Base-by-base conservation (phyloP, 1,140 invertebrate species). In the Bilobella aurantiaca region DNA sequence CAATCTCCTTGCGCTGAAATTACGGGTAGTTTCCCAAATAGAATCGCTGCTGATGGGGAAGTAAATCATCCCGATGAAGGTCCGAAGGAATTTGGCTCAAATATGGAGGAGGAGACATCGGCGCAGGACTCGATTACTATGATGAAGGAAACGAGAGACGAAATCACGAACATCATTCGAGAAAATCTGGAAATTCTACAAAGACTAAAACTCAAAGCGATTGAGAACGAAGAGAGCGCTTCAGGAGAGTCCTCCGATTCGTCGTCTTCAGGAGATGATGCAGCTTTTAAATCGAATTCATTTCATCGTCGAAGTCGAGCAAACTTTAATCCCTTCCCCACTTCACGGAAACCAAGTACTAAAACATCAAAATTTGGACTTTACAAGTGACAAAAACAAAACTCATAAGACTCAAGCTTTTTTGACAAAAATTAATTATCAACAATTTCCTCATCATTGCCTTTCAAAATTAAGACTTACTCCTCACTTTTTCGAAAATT, bases 181-280 rank as follows among this genome's bases (percentile, higher is more conserved):
- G 65, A 69, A 56, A 72, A 72, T 59, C 68, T 72, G 61, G 71
- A 67, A 16, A 72, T 72, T 42, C 62, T 72, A 27, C 71, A 72
- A 64, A 68, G 71, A 69, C 66, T 72, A 61, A 72, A 72, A 57
- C 28, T 72, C 31, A 72, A 72, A 60, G 60, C 71, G 8, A 65
- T 56, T 29, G 62, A 62, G 8, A 67, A 61, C n/a, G 71, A 72
- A 46, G 63, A 68, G 18, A 63, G 65, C 2, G 58, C 62, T 29
- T 42, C 67, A 30, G 70, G 63, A 21, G 47, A 65, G 1, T 65
- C 29, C 14, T 68, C 63, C 1, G 47, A 62, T 28, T 65, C 67
- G 18, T 69, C 56, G n/a, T 56, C 29, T 14, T 62, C 65, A 25
- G 28, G 30, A 30, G 46, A 63, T 21, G 21, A 28, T 21, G 42